phyloP scores from a whole-genome alignment of 1,140 invertebrate species.

The Zaprionus kolodkinae region DNA sequence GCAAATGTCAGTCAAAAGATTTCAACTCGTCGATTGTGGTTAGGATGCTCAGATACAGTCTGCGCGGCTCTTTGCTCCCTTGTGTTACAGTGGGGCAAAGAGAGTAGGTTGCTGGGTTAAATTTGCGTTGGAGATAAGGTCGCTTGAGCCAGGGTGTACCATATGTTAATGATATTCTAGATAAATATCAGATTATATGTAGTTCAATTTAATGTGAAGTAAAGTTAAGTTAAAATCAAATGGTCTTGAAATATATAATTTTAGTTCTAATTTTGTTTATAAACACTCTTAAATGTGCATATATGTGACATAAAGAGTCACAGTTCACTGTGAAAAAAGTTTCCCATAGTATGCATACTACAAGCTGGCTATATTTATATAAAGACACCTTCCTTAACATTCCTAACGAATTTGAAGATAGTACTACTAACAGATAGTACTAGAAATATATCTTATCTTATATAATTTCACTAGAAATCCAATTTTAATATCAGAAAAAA shows the following conservation, averaged over 20 bases:
- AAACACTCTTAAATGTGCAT: too few relatives aligned
- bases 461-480: too few relatives aligned
- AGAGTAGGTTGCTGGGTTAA: background rate
- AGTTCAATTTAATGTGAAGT: background rate
- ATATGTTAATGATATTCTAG: background rate
- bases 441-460: too few relatives aligned
- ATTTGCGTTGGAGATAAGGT: background rate
- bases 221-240: background rate
- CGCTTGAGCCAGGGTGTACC: background rate
- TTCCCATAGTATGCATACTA: too few relatives aligned
- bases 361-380: too few relatives aligned
- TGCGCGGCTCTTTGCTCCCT: background rate
- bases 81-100: background rate
- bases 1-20: slow-evolving; percentile 74
- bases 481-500: too few relatives aligned
- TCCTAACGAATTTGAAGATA: too few relatives aligned
- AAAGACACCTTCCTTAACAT: too few relatives aligned
- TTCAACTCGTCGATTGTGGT: slow-evolving; percentile 63
- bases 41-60: slow-evolving; percentile 1
- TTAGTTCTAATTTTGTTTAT: background rate
- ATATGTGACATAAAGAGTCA: too few relatives aligned
- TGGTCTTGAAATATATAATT: background rate
- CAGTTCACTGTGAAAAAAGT: too few relatives aligned
- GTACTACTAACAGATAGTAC: too few relatives aligned
- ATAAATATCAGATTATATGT: background rate